These are phyloP conservation scores for Willisornis vidua DNA, from an alignment of 2,113 vertebrate genomes.

Conservation along the genomic window DNA sequence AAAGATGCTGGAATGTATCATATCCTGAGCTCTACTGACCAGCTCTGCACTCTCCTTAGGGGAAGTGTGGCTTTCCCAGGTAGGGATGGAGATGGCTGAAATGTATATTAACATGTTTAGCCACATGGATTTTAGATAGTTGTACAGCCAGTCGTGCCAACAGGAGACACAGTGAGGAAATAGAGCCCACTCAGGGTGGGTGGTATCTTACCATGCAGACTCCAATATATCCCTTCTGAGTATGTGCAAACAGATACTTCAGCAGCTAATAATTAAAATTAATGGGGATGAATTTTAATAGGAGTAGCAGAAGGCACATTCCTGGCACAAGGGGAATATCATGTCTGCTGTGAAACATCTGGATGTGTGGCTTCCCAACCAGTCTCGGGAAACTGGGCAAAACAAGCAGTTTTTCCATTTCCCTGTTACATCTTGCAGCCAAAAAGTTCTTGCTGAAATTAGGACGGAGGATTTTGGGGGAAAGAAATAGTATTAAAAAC, in stretches of 20 bases:
- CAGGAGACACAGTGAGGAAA: neutral
- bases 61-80: neutral
- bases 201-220: neutral
- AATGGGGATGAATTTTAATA: constrained; percentile 8
- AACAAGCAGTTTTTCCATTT: neutral
- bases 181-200: neutral
- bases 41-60: neutral
- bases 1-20: neutral
- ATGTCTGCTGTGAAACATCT: neutral
- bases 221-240: neutral
- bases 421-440: neutral
- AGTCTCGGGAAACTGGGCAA: neutral
- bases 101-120: neutral
- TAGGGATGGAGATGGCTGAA: neutral
- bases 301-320: neutral
- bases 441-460: neutral
- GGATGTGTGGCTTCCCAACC: neutral
- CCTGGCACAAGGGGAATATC: neutral
- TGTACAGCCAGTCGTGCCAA: neutral
- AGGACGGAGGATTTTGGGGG: neutral
- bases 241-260: neutral
- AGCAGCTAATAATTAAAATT: constrained; percentile 15
- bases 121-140: neutral
- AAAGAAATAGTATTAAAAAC: neutral
- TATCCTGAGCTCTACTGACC: neutral